Conservation (phyloP, 1,140 invertebrate species). For the Streblospio benedicti region DNA sequence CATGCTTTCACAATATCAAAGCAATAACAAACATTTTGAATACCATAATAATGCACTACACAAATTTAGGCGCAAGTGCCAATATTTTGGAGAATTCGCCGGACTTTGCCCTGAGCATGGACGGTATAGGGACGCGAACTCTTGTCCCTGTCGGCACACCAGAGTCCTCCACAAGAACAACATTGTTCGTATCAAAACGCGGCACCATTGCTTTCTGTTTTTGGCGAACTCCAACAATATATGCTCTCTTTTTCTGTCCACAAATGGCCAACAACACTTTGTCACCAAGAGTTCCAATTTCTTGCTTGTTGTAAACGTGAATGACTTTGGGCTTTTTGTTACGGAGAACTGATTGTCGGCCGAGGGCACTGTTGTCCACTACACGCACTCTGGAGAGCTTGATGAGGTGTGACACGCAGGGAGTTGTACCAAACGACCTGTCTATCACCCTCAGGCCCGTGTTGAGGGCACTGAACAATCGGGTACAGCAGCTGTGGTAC, state of each 20-base stretch:
- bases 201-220: conserved; percentile 74
- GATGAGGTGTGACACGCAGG: conserved; percentile 35
- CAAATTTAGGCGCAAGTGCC: conserved; percentile 83
- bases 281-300: conserved; percentile 58
- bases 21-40: background rate
- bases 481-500: no score
- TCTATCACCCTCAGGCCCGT: no score
- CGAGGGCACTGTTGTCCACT: conserved; percentile 91
- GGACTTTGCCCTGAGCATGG: conserved; percentile 70
- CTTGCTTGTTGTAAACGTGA: conserved; percentile 68
- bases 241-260: conserved; percentile 92
- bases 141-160: conserved; percentile 86
- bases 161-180: conserved; percentile 91
- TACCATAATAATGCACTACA: no score
- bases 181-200: conserved; percentile 91
- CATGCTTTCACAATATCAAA: no score
- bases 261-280: conserved; percentile 86
- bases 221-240: conserved; percentile 81
- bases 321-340: conserved; percentile 75
- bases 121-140: conserved; percentile 89
- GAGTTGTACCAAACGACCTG: conserved; percentile 28
- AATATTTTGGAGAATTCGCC: conserved; percentile 90
- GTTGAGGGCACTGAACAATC: no score
- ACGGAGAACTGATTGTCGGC: conserved; percentile 83
- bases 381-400: conserved; percentile 69